phyloP scores from a whole-genome alignment of 35 echinoderm and acorn worm species.

The Ophiothrix spiculata region DNA sequence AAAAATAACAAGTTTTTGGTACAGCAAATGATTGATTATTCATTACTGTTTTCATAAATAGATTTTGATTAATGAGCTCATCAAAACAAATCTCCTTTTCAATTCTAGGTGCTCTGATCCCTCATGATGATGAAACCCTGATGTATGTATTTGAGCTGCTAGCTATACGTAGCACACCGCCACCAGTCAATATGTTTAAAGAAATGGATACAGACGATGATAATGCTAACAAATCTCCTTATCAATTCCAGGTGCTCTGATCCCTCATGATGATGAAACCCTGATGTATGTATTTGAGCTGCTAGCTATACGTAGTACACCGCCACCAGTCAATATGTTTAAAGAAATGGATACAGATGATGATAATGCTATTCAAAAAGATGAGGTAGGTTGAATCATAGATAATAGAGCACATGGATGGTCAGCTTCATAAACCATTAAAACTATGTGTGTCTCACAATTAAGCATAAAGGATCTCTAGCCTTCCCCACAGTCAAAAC shows the following conservation, averaged over 20 bases:
- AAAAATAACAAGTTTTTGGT: too few species aligned
- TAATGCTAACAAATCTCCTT: too few species aligned
- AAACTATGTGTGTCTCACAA: too few species aligned
- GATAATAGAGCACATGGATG: too few species aligned
- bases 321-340: constrained; percentile 20
- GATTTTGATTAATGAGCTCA: too few species aligned
- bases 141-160: constrained; percentile 32
- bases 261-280: constrained; percentile 6
- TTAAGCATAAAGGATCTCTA: too few species aligned
- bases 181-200: constrained; percentile 20
- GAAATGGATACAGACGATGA: constrained; percentile 23
- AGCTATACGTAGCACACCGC: constrained; percentile 6
- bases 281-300: constrained; percentile 28
- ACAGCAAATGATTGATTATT: too few species aligned
- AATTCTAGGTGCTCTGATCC: constrained; percentile 13
- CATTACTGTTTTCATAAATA: too few species aligned
- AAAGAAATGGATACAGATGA: constrained; percentile 18
- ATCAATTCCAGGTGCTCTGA: neutral
- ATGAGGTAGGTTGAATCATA: constrained; percentile 41
- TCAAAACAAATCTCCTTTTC: too few species aligned
- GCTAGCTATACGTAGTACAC: constrained; percentile 2
- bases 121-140: neutral
- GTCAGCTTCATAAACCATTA: too few species aligned
- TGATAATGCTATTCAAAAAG: constrained; percentile 14
- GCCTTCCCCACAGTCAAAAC: too few species aligned